Conservation (phyloP, 2,113 vertebrate species). For the Pao palembangensis region DNA sequence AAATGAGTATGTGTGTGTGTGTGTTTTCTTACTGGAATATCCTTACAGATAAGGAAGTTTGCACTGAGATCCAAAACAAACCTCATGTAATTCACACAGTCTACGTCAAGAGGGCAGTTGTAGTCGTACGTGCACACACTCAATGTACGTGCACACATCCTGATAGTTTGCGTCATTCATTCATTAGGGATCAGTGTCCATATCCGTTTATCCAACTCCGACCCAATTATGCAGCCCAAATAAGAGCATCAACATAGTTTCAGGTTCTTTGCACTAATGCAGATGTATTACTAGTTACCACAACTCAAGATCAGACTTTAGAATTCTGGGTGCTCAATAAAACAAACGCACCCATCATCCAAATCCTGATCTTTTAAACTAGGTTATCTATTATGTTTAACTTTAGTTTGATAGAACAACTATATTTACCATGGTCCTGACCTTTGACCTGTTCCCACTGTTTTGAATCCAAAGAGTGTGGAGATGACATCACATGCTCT, state of each 20-base stretch:
- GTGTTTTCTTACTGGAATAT: too few species aligned
- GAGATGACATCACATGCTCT: constrained; percentile 68
- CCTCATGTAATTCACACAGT: too few species aligned
- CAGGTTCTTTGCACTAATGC: constrained; percentile 46
- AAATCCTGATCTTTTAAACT: too few species aligned
- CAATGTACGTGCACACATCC: constrained; percentile 21
- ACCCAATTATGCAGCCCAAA: constrained; percentile 55
- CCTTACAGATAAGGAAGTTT: too few species aligned
- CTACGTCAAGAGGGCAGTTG: too few species aligned
- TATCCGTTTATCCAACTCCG: constrained; percentile 62
- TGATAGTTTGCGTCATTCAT: constrained; percentile 51
- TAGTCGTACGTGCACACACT: constrained; percentile 3
- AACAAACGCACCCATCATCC: too few species aligned
- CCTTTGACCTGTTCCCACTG: neutral
- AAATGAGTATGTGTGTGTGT: too few species aligned
- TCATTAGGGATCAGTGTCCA: constrained; percentile 42
- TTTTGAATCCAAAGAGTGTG: constrained; percentile 50
- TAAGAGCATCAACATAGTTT: constrained; percentile 70
- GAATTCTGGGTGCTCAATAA: too few species aligned
- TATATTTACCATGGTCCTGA: neutral
- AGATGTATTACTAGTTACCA: constrained; percentile 27
- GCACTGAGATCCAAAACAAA: too few species aligned
- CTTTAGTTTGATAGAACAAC: neutral
- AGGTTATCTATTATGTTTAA: too few species aligned
- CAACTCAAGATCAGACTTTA: constrained; percentile 34